Percentiles rank a stretch among this genome's conserved stretches.
These are phyloP conservation scores for Trissonchulus sp. DNA, from an alignment of 2,888 invertebrate species.

Conservation along the genomic window DNA sequence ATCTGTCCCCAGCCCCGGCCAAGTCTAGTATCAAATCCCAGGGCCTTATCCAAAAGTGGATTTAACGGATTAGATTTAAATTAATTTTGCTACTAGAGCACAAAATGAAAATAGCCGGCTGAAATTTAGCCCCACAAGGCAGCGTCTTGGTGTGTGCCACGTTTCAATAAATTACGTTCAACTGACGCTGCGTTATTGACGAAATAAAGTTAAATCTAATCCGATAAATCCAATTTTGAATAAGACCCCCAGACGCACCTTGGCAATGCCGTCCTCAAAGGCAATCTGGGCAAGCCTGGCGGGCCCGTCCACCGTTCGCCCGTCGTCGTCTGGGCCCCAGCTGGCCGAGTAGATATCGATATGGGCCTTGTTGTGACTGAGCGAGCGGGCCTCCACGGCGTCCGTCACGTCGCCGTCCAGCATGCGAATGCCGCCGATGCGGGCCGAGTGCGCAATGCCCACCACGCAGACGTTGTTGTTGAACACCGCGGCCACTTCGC, in stretches of 20 bases:
- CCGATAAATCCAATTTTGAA: no score
- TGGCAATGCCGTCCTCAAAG: constrained; percentile 87
- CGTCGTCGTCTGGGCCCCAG: constrained; percentile 98
- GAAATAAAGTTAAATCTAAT: no score
- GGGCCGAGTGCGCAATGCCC: constrained; percentile 89
- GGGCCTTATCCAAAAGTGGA: no score
- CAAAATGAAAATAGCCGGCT: no score
- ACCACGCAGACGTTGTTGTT: constrained; percentile 91
- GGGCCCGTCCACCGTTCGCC: constrained; percentile 87
- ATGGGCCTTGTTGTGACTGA: constrained; percentile 88
- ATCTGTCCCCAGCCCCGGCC: no score
- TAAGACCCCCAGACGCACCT: constrained; percentile 66
- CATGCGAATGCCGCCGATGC: constrained; percentile 95
- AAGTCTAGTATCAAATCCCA: no score
- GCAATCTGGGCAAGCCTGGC: constrained; percentile 88
- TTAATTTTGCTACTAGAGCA: no score
- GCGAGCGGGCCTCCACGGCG: constrained; percentile 86
- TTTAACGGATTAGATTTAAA: no score
- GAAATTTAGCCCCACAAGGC: no score
- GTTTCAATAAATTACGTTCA: no score
- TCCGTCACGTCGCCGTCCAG: constrained; percentile 97
- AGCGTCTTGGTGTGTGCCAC: no score
- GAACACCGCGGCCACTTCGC: constrained; percentile 92
- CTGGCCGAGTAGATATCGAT: constrained; percentile 95
- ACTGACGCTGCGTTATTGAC: no score